These are phyloP conservation scores for Micromussa lordhowensis DNA, from an alignment of 92 coral and sea anemone genomes.

Conservation along the genomic window DNA sequence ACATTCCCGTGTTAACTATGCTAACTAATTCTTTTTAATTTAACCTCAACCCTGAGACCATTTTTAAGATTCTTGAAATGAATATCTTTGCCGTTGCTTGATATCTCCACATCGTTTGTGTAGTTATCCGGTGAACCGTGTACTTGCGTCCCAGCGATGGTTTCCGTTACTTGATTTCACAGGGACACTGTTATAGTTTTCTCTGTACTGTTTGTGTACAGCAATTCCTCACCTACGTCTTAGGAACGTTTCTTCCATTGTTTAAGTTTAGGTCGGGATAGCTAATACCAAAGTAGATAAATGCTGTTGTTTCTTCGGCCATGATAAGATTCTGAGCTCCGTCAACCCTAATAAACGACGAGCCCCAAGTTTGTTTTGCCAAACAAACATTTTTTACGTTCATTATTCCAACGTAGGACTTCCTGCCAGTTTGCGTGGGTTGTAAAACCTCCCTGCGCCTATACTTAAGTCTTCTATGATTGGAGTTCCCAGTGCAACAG, in stretches of 20 bases:
- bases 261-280: conserved; percentile 31
- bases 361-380: conserved; percentile 71
- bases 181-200: conserved; percentile 9
- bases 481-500: conserved; percentile 30
- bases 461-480: conserved; percentile 4
- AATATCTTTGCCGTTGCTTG: not conserved
- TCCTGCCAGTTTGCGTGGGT: conserved; percentile 64
- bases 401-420: conserved; percentile 62
- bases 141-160: not conserved
- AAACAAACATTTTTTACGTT: conserved; percentile 60
- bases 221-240: conserved; percentile 41
- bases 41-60: conserved; percentile 48
- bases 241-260: not conserved
- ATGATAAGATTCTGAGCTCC: conserved; percentile 56
- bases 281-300: conserved; percentile 54
- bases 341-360: conserved; percentile 44
- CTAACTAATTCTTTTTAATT: conserved; percentile 14
- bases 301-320: conserved; percentile 59
- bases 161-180: not conserved
- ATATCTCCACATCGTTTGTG: conserved; percentile 14
- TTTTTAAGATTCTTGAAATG: conserved; percentile 29
- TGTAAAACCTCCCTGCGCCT: conserved; percentile 41
- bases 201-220: conserved; percentile 24
- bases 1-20: no score
- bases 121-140: conserved; percentile 29